phyloP scores from a whole-genome alignment of 1,140 invertebrate species.

The Drosophila prosaltans region DNA sequence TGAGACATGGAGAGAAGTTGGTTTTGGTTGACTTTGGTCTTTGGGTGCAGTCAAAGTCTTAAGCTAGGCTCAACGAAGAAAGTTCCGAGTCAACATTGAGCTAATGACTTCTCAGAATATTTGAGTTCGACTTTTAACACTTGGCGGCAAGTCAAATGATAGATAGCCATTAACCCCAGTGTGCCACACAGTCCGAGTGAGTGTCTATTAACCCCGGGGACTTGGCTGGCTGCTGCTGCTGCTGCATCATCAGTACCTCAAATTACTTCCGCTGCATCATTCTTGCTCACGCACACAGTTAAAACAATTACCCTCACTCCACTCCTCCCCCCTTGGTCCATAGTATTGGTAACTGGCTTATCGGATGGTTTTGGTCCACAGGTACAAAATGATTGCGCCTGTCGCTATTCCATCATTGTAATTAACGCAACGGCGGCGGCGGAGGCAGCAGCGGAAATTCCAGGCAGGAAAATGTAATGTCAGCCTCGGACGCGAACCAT shows the following conservation, averaged over 20 bases:
- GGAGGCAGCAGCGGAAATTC: conserved; percentile 67
- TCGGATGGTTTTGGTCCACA: conserved; percentile 38
- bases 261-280: conserved; percentile 79
- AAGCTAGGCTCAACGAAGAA: conserved; percentile 3
- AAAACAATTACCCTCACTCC: conserved; percentile 63
- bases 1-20: background rate
- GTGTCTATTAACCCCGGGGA: conserved; percentile 62
- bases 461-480: conserved; percentile 72
- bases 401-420: conserved; percentile 69
- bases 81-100: conserved; percentile 35
- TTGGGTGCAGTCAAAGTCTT: conserved; percentile 29
- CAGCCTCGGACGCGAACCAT: conserved; percentile 58
- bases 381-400: conserved; percentile 41
- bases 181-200: conserved; percentile 7
- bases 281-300: conserved; percentile 28
- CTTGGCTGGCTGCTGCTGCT: conserved; percentile 19
- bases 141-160: conserved; percentile 37
- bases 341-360: conserved; percentile 42
- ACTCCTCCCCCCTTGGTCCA: background rate
- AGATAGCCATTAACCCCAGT: conserved; percentile 68
- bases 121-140: conserved; percentile 45
- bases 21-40: background rate
- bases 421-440: conserved; percentile 64
- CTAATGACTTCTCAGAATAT: conserved; percentile 38
- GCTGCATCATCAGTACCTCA: conserved; percentile 66